A percentile compares a stretch with the other conserved stretches of the same genome.
Conservation (phyloP, 2,797 vertebrate genomes). For the Morelia viridis region DNA sequence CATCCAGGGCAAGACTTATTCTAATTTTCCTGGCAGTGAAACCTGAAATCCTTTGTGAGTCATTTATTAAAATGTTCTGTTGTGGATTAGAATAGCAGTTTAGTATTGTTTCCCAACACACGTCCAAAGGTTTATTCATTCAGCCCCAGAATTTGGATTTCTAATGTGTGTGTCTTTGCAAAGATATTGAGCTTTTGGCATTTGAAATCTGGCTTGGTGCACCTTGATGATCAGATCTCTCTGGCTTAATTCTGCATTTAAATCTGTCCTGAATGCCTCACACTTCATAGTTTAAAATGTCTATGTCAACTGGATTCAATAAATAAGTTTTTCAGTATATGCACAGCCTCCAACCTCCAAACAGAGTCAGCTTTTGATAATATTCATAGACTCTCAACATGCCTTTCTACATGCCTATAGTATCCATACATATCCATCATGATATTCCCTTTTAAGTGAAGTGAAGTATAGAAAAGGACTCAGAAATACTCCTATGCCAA, state of each 20-base stretch:
- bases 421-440: not conserved
- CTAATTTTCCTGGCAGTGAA: slow-evolving; percentile 71
- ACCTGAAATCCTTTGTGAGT: slow-evolving; percentile 76
- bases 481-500: not conserved
- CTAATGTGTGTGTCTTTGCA: slow-evolving; percentile 69
- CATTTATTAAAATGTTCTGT: slow-evolving; percentile 88
- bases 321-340: slow-evolving; percentile 34
- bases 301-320: slow-evolving; percentile 64
- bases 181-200: slow-evolving; percentile 62
- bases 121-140: slow-evolving; percentile 73
- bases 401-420: not conserved
- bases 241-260: slow-evolving; percentile 63
- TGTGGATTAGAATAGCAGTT: slow-evolving; percentile 85
- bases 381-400: not conserved
- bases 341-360: not conserved
- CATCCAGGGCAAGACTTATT: slow-evolving; percentile 65
- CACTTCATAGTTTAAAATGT: slow-evolving; percentile 65
- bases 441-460: not conserved
- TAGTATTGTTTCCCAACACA: slow-evolving; percentile 79
- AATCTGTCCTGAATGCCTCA: slow-evolving; percentile 66
- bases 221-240: slow-evolving; percentile 67
- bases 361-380: slow-evolving; percentile 7
- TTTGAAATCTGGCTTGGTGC: slow-evolving; percentile 66
- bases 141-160: slow-evolving; percentile 69
- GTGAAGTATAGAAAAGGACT: not conserved